Conservation (phyloP, 2,888 invertebrate species). For the Philhelius pedissequus region DNA sequence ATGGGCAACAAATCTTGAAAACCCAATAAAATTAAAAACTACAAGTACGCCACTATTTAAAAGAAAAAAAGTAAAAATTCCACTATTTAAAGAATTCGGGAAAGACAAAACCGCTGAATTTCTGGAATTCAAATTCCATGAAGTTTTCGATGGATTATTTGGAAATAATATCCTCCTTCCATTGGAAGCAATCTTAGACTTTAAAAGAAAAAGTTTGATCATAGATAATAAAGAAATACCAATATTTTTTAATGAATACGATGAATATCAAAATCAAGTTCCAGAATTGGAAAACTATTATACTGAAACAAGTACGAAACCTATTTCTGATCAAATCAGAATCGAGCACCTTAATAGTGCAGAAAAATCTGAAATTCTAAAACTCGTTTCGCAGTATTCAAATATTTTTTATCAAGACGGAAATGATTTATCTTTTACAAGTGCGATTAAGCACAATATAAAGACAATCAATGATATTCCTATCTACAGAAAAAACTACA, state of each 20-base stretch:
- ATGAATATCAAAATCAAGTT: too few relatives aligned
- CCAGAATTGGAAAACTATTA: too few relatives aligned
- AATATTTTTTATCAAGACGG: neutral
- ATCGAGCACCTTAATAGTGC: neutral
- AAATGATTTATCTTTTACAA: neutral
- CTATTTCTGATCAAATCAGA: neutral
- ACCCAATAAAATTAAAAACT: neutral
- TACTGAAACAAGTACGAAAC: too few relatives aligned
- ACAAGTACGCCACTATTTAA: neutral
- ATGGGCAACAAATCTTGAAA: neutral
- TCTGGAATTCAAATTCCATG: constrained; percentile 7
- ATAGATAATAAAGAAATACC: too few relatives aligned
- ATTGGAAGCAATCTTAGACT: too few relatives aligned
- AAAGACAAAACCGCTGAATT: constrained; percentile 20
- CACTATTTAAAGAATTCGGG: constrained; percentile 1
- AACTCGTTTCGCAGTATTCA: neutral
- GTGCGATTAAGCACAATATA: neutral
- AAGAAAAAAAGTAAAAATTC: neutral
- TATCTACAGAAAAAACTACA: neutral
- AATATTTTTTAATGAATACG: too few relatives aligned
- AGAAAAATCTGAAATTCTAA: neutral
- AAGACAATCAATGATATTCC: too few relatives aligned
- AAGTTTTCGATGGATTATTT: too few relatives aligned
- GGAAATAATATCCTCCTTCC: too few relatives aligned
- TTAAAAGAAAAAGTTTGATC: too few relatives aligned